phyloP scores from a whole-genome alignment of 2,113 vertebrate species.

The Mystacornis crossleyi region DNA sequence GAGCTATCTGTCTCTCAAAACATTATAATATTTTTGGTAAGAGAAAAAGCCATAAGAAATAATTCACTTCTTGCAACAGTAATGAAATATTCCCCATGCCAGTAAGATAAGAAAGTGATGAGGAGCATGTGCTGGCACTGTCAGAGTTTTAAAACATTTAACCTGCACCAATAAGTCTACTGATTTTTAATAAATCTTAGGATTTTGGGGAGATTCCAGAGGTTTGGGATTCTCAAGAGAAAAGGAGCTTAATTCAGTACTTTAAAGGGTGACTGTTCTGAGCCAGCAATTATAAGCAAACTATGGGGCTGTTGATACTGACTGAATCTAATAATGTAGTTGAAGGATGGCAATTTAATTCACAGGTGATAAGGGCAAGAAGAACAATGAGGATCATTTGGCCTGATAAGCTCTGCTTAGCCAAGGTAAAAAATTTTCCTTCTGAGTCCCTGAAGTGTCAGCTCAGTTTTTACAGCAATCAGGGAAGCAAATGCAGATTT shows the following conservation, averaged over 20 bases:
- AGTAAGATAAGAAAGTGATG: constrained; percentile 53
- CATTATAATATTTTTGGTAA: neutral
- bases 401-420: neutral
- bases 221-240: neutral
- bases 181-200: constrained; percentile 48
- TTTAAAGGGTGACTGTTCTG: neutral
- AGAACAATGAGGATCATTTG: neutral
- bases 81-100: constrained; percentile 43
- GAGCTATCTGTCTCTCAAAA: neutral
- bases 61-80: constrained; percentile 20
- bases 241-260: neutral
- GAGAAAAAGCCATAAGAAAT: neutral
- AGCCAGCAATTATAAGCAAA: neutral
- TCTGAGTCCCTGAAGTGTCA: neutral
- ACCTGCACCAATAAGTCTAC: neutral
- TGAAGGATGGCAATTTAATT: neutral
- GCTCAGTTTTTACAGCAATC: neutral
- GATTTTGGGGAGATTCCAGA: constrained; percentile 36
- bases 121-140: neutral
- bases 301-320: neutral
- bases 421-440: neutral
- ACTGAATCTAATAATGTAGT: neutral
- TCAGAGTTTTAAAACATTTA: neutral
- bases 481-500: neutral
- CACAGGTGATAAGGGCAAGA: neutral